Conservation (phyloP, 2,113 vertebrate genomes). For the Dipodomys merriami region DNA sequence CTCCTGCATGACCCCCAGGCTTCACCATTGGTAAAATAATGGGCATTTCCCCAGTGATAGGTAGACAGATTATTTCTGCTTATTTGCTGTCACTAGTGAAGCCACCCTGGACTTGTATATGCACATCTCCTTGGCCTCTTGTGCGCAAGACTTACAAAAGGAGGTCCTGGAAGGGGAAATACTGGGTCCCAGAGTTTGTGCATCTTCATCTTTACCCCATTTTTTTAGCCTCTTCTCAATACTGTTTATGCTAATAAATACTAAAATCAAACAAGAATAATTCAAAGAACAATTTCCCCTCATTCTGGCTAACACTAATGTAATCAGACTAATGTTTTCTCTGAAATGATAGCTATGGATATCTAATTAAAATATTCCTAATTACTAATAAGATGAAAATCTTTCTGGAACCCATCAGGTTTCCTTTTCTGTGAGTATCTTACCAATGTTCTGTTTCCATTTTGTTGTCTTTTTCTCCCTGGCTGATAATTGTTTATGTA, state of each 20-base stretch:
- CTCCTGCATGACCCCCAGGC: neutral
- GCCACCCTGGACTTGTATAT: neutral
- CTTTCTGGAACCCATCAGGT: neutral
- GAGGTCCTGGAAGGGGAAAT: conserved; percentile 7
- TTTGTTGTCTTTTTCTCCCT: neutral
- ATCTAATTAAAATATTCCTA: neutral
- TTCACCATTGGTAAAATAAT: neutral
- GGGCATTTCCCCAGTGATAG: neutral
- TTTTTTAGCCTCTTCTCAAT: neutral
- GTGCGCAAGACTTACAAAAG: neutral
- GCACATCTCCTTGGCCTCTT: neutral
- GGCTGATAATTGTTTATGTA: neutral
- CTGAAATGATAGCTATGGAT: neutral
- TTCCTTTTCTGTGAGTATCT: neutral
- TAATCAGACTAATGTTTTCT: neutral
- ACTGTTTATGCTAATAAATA: neutral
- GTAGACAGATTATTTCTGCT: neutral
- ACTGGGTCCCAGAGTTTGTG: conserved; percentile 4
- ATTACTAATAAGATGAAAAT: neutral
- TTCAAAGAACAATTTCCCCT: neutral
- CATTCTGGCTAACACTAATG: neutral
- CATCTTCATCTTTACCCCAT: neutral
- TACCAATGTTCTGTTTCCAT: neutral
- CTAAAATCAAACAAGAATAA: neutral
- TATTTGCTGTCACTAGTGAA: conserved; percentile 10